Base-by-base conservation (phyloP, 2,888 invertebrate species). In the Amiota mariae region DNA sequence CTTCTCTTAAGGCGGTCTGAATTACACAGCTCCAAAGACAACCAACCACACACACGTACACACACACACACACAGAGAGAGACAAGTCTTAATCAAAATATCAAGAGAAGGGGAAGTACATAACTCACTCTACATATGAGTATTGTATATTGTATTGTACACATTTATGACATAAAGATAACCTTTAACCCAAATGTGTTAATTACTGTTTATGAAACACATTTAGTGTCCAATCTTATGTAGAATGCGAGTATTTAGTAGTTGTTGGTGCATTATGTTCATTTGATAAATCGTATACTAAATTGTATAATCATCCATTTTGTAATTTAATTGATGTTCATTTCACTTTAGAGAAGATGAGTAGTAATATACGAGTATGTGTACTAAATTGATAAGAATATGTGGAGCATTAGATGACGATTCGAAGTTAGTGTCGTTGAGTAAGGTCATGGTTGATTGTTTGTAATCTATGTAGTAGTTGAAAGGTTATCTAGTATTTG, bases 1-100 rank as follows among this genome's bases (percentile, higher is more conserved):
- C 36, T 36, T 6, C 36, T 36, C 76, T 83, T 71, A 78, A 83
- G 85, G 49, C 66, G 18, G 36, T 4, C 36, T 6, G 36, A 36
- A 6, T 36, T 36, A 36, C 66, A 66, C 47, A 63, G 36, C 3
- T 13, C n/a, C 47, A 47, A 66, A 66, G 24, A 24, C 24, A 24
- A 24, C 24, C 24, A 24, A 24, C 24, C 2, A 2, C 54, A 54
- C 54, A 54, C 15, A 54, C 15, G 10, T 11, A 54, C 54, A 54
- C 54, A 54, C 13, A 51, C 51, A 51, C n/a, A 51, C n/a, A n/a
- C n/a, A 51, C n/a, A n/a, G 2, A 51, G 2, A n/a, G 2, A 51
- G 1, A n/a, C n/a, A 15, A n/a, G 54, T 36, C 36, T 6, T 36
- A 36, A 36, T 2, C 36, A 36, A 2, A 36, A 36, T 36, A 36